Evolutionary conservation across 2,113 vertebrate genomes (phyloP).

Genomic region (Fukomys damarensis): DNA sequence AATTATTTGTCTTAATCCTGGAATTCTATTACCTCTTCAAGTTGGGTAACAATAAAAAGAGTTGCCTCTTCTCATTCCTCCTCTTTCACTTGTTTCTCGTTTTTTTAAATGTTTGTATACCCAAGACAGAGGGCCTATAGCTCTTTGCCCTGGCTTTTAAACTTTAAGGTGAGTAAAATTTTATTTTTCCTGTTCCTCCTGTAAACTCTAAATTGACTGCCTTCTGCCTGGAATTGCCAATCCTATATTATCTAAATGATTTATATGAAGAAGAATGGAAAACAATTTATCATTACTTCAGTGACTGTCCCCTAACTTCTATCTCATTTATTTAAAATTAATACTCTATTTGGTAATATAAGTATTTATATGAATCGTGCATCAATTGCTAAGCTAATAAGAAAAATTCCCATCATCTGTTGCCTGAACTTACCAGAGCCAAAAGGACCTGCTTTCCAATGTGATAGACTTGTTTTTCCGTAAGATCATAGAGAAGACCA

Average conservation of each 20-base stretch:
- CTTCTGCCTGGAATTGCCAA: constrained; percentile 1
- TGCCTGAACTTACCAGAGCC: constrained; percentile 86
- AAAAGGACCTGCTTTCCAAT: constrained; percentile 86
- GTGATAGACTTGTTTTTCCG: constrained; percentile 88
- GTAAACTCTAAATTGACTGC: not conserved
- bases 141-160: not conserved
- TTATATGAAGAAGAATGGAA: not conserved
- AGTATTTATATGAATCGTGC: not conserved
- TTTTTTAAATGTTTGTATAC: not conserved
- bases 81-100: not conserved
- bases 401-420: not conserved
- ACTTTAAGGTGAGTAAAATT: constrained; percentile 3
- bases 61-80: not conserved
- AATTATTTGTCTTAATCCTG: not conserved
- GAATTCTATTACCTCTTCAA: constrained; percentile 5
- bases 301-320: not conserved
- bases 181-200: not conserved
- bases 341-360: not conserved
- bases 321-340: not conserved
- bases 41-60: not conserved
- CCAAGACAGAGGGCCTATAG: not conserved
- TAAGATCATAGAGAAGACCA: constrained; percentile 85
- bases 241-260: not conserved
- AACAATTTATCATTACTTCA: not conserved
- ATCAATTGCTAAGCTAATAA: not conserved